Evolutionary conservation across 2,113 vertebrate species (phyloP).

Genomic region (Phyllopteryx taeniolatus): DNA sequence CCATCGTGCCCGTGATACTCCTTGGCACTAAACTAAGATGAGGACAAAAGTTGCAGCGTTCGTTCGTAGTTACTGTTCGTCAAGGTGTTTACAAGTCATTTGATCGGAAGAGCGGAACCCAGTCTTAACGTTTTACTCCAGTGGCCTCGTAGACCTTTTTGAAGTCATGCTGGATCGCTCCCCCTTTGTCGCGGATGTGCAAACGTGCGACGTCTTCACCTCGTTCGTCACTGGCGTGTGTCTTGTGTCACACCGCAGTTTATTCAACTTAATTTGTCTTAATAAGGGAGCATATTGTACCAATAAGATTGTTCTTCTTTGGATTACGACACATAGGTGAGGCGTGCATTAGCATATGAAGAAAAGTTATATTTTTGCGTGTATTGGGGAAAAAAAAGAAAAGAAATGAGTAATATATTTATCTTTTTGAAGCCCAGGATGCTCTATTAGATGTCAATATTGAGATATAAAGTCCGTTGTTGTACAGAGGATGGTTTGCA

Average conservation of each 20-base stretch:
- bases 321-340: slow-evolving; percentile 39
- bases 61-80: slow-evolving; percentile 26
- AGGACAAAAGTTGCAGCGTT: too few relatives aligned
- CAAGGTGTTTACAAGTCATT: slow-evolving; percentile 63
- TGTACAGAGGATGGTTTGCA: neutral
- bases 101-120: slow-evolving; percentile 27
- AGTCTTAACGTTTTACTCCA: slow-evolving; percentile 13
- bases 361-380: slow-evolving; percentile 52
- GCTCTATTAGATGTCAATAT: slow-evolving; percentile 30
- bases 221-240: slow-evolving; percentile 10
- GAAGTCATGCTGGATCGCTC: slow-evolving; percentile 50
- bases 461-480: neutral
- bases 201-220: slow-evolving; percentile 51
- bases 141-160: slow-evolving; percentile 49
- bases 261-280: slow-evolving; percentile 69
- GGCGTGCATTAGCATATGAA: slow-evolving; percentile 33
- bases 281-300: slow-evolving; percentile 55
- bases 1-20: too few relatives aligned
- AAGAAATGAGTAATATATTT: neutral
- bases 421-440: slow-evolving; percentile 32
- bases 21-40: too few relatives aligned
- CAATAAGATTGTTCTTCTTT: slow-evolving; percentile 37
- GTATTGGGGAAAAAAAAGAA: neutral
- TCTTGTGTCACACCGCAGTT: slow-evolving; percentile 28
- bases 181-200: slow-evolving; percentile 6